Base-by-base conservation (phyloP, 2,113 vertebrate species). In the Cryptomyrus ogoouensis region DNA sequence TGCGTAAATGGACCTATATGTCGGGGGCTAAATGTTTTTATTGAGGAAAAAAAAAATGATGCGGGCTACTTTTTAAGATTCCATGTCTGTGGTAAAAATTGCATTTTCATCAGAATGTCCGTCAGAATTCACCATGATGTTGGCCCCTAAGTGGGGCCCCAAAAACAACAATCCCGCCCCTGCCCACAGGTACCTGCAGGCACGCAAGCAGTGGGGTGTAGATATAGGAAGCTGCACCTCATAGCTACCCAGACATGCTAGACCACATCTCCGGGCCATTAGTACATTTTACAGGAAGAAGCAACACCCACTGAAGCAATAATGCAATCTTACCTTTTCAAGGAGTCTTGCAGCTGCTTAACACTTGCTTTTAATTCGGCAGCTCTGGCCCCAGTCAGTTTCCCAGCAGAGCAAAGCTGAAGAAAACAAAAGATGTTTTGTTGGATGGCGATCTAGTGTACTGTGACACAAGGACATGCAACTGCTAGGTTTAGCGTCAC, bases 351-450 rank as follows among this genome's bases (percentile, higher is more conserved):
- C 70, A 99, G 94, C 4, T 92, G 90, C 27, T 88, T 95, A 91
- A 96, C 97, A 90, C 94, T 97, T 88, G 94, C 94, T 90, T 97
- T 98, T 93, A 99, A 93, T 86, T 96, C 95, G 87, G 94, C 95
- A 89, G 93, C 91, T 93, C 94, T 96, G 90, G 93, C 95, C 77
- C 90, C 94, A 91, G 95, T 94, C 90, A 99, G 96, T 93, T 96
- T 97, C 86, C 97, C 97, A 88, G 88, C 62, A 58, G 95, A 93
- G 90, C 97, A 93, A 74, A 99, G 90, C 98, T 99, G 85, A 50
- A 87, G 10, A 90, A 88, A 89, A 91, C 56, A 91, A n/a, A 52
- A 90, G 31, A 31, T 19, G 13, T 49, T 86, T 86, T 52, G 21
- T 53, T n/a, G 52, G 49, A 21, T 52, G 44, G 39, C 1, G 21